phyloP scores from a whole-genome alignment of 2,888 invertebrate species.

The Lacanobia wlatinum region DNA sequence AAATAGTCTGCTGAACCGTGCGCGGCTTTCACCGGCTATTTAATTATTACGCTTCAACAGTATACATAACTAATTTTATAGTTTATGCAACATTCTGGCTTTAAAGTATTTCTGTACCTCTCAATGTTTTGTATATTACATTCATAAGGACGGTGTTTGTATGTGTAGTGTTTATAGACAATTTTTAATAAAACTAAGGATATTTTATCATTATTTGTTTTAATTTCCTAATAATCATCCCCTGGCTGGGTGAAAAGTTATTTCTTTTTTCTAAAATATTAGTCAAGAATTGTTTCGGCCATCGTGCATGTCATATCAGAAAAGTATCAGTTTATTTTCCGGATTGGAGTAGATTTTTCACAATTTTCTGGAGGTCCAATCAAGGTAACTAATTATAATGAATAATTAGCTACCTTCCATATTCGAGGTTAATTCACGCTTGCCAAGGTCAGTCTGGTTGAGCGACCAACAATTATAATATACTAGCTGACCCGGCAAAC shows the following conservation, averaged over 20 bases:
- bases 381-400: too few relatives aligned
- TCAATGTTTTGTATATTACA: slow-evolving; percentile 59
- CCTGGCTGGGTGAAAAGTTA: background rate
- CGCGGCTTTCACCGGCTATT: slow-evolving; percentile 17
- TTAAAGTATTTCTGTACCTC: slow-evolving; percentile 57
- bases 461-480: too few relatives aligned
- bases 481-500: too few relatives aligned
- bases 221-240: slow-evolving; percentile 1
- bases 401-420: too few relatives aligned
- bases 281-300: too few relatives aligned
- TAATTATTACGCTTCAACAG: slow-evolving; percentile 52
- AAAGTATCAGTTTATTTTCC: too few relatives aligned
- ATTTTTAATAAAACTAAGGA: slow-evolving; percentile 69
- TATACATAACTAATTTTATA: slow-evolving; percentile 40
- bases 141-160: slow-evolving; percentile 68
- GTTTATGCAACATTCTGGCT: slow-evolving; percentile 48
- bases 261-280: too few relatives aligned
- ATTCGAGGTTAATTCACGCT: too few relatives aligned
- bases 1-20: slow-evolving; percentile 9
- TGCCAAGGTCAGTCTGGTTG: too few relatives aligned
- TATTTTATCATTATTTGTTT: slow-evolving; percentile 57
- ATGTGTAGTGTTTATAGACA: slow-evolving; percentile 70
- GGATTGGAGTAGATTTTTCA: too few relatives aligned
- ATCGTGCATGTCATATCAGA: too few relatives aligned
- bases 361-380: too few relatives aligned